Conservation (phyloP, 92 coral and sea anemone genomes). For the Porites divaricata region DNA sequence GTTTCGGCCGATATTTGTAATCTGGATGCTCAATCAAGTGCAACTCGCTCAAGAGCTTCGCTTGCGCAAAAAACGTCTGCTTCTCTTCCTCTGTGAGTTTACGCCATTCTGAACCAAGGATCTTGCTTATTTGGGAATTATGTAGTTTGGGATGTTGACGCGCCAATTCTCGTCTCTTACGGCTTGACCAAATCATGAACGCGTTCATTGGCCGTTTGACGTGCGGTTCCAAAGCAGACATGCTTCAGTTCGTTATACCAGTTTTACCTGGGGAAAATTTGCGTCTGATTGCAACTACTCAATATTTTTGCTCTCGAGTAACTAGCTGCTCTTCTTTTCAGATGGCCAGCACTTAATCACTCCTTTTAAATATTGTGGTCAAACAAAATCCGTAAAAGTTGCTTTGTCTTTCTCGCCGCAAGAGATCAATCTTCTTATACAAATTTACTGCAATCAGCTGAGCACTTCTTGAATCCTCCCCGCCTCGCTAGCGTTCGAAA, state of each 20-base stretch:
- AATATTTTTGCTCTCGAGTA: not conserved
- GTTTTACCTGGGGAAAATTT: not conserved
- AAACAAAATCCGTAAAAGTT: not conserved
- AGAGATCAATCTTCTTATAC: not conserved
- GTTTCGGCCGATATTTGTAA: constrained; percentile 82
- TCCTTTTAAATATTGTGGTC: constrained; percentile 7
- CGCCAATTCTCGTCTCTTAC: constrained; percentile 81
- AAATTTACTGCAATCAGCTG: not conserved
- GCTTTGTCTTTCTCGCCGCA: not conserved
- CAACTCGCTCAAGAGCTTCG: constrained; percentile 80
- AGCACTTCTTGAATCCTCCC: not conserved
- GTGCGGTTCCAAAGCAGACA: constrained; percentile 1
- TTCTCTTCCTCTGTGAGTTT: constrained; percentile 72
- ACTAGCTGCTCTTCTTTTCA: too few relatives aligned
- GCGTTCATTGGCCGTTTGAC: constrained; percentile 90
- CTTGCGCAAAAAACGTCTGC: constrained; percentile 90
- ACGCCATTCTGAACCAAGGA: constrained; percentile 85
- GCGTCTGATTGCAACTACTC: not conserved
- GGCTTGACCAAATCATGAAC: constrained; percentile 91
- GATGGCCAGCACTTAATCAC: not conserved
- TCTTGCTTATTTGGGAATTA: constrained; percentile 89
- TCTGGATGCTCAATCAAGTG: constrained; percentile 93
- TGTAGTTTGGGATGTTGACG: constrained; percentile 83
- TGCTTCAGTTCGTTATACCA: not conserved
- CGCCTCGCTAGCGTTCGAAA: not conserved